These are phyloP conservation scores for Hippopotamyrus pictus DNA, from an alignment of 2,797 vertebrate genomes.

Conservation along the genomic window DNA sequence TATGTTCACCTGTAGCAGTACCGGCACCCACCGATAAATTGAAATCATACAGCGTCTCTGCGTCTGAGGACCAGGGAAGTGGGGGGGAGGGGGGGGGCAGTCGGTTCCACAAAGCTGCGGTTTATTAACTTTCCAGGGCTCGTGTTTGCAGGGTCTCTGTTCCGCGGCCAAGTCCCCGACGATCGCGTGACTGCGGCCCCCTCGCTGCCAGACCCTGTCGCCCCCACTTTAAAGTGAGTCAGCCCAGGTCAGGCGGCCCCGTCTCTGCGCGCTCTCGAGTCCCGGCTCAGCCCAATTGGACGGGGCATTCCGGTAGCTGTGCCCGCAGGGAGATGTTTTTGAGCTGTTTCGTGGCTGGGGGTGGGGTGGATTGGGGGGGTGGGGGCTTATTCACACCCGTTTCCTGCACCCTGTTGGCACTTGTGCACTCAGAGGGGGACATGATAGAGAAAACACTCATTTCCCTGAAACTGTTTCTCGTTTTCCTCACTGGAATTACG, in stretches of 20 bases:
- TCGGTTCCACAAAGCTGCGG: constrained; percentile 23
- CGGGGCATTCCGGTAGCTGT: neutral
- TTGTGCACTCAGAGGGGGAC: neutral
- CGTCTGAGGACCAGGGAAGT: neutral
- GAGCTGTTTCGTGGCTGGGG: constrained; percentile 18
- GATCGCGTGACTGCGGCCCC: constrained; percentile 59
- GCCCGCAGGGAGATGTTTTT: constrained; percentile 13
- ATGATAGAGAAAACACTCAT: neutral
- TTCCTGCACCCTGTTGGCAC: neutral
- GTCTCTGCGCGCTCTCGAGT: constrained; percentile 11
- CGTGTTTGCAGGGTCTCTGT: constrained; percentile 24
- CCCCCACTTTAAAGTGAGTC: constrained; percentile 60
- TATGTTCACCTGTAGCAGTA: neutral
- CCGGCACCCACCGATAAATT: neutral
- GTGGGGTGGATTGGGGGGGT: neutral
- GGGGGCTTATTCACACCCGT: neutral
- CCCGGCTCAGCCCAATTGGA: constrained; percentile 9
- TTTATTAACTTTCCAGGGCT: constrained; percentile 34
- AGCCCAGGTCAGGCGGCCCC: constrained; percentile 50
- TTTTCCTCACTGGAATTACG: neutral
- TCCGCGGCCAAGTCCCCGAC: constrained; percentile 38
- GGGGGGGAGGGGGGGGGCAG: neutral
- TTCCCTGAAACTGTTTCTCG: neutral
- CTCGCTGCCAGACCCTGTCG: constrained; percentile 59
- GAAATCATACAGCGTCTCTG: neutral